phyloP scores from a whole-genome alignment of 2,113 vertebrate species.

The Petroica traversi region DNA sequence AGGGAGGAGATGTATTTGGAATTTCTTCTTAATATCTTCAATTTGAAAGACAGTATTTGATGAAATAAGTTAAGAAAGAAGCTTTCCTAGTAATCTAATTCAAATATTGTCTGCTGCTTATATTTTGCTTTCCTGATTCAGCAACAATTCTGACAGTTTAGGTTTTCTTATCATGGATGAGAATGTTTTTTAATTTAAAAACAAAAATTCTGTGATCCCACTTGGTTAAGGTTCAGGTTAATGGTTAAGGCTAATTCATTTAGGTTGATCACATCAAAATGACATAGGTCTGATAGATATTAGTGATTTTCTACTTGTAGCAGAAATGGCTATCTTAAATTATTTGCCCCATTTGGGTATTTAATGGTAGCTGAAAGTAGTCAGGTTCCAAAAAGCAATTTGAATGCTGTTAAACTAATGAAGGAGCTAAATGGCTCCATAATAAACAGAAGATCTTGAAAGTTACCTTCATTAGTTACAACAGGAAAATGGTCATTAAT shows the following conservation, averaged over 20 bases:
- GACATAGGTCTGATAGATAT: not conserved
- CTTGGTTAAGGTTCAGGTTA: not conserved
- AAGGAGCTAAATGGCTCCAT: not conserved
- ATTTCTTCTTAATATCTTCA: not conserved
- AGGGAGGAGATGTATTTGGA: rapidly evolving
- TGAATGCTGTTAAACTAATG: not conserved
- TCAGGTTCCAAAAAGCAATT: not conserved
- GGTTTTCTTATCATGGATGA: not conserved
- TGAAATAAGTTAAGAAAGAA: not conserved
- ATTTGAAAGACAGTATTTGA: not conserved
- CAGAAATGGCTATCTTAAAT: not conserved
- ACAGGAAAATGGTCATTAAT: not conserved
- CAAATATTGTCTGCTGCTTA: not conserved
- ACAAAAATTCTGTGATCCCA: not conserved
- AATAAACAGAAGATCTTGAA: not conserved
- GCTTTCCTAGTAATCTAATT: rapidly evolving
- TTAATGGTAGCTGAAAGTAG: not conserved
- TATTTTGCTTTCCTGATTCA: not conserved
- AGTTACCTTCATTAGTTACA: not conserved
- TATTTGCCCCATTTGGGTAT: not conserved
- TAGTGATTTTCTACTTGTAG: not conserved
- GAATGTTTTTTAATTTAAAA: rapidly evolving
- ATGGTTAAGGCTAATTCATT: not conserved
- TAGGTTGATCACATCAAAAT: not conserved
- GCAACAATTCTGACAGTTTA: not conserved